These are phyloP conservation scores for Apostichopus leukothele DNA, from an alignment of 53 echinoderm and acorn worm species.

Conservation along the genomic window DNA sequence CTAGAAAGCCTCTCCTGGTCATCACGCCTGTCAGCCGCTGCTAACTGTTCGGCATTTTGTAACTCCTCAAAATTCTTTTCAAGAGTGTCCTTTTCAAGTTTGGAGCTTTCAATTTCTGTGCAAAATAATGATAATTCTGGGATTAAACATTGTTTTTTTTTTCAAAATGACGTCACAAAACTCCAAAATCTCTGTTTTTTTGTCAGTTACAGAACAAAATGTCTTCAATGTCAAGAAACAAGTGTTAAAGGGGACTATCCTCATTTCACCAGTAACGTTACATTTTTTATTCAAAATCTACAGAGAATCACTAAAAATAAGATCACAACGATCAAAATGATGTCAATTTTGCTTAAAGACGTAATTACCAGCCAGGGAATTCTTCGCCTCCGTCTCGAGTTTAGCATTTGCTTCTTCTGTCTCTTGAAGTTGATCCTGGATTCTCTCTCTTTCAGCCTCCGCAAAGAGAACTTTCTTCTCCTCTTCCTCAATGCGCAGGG, in stretches of 20 bases:
- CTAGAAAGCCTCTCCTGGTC: constrained; percentile 57
- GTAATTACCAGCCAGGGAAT: not conserved
- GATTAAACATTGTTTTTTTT: no score
- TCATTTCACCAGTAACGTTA: no score
- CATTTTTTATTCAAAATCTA: no score
- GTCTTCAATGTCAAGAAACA: no score
- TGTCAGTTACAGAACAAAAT: no score
- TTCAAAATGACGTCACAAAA: no score
- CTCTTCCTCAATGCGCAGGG: constrained; percentile 15
- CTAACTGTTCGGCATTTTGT: not conserved
- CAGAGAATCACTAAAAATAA: no score
- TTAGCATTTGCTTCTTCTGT: not conserved
- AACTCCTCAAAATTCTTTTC: not conserved
- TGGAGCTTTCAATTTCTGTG: constrained; percentile 27
- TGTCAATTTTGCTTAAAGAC: no score
- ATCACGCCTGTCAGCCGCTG: constrained; percentile 64
- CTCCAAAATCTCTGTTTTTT: no score
- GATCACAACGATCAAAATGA: no score
- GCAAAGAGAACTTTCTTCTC: constrained; percentile 23
- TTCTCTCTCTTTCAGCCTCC: constrained; percentile 7
- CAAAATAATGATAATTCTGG: not conserved
- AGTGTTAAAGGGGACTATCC: no score
- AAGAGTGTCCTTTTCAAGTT: constrained; percentile 1
- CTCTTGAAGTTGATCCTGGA: constrained; percentile 23
- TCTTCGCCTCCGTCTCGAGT: not conserved